Evolutionary conservation across 2,113 vertebrate genomes (phyloP), one percentile per base, ranked within the genome.

Genomic region (Aix galericulata): DNA sequence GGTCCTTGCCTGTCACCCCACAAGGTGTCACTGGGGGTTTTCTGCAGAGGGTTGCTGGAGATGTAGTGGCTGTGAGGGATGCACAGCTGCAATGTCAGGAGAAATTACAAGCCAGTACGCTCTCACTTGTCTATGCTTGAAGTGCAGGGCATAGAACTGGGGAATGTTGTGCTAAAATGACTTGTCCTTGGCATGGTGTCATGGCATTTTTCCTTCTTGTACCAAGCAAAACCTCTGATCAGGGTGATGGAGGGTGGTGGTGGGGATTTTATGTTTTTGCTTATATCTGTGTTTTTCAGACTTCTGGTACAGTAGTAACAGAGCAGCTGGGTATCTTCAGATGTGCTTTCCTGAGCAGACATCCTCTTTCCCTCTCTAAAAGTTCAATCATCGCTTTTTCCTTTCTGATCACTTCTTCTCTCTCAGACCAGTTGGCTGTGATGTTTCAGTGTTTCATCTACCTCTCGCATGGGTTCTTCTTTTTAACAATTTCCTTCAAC

Each of bases 131-230:
- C 36, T 74, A 13, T 69, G 17, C 55, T 58, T 88, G n/a, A 17
- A 53, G 62, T 4, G 12, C 0, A 0, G 31, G 4, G 26, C 44
- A 5, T 8, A 31, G 11, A 58, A 55, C 9, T 71, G 21, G 18
- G 67, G 69, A 72, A 22, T 0, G 1, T 13, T 26, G 18, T 89
- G 29, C 29, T 88, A 56, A 82, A 68, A 26, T 46, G 8, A 42
- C 52, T 26, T 44, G 7, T 27, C 48, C 18, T 66, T 73, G 17
- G 6, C 77, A 52, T 86, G 27, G 25, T 27, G 11, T 20, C 46
- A 11, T 48, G 46, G 46, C 20, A 48, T 22, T 48, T 66, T 88
- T 82, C 56, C 3, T 13, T 13, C 9, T 59, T 63, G 8, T 62
- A 71, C 36, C 36, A 59, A 82, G 44, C 13, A 53, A 60, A 73